Percentiles rank a stretch among this genome's conserved stretches.
phyloP scores from a whole-genome alignment of 2,797 vertebrate species.

The Gallinago solitaria region DNA sequence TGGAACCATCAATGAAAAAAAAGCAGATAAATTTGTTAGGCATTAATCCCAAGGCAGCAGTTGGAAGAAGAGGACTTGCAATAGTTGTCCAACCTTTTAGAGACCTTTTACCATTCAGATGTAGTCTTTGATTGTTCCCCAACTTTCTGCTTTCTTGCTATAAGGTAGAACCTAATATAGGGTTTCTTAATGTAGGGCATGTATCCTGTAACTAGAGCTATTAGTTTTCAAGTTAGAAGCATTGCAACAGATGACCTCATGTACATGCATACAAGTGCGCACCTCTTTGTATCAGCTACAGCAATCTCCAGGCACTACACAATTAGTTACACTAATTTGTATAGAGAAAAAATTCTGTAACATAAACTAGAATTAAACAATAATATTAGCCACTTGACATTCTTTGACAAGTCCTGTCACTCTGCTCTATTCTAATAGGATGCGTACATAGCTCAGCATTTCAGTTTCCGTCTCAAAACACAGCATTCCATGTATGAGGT shows the following conservation, averaged over 20 bases:
- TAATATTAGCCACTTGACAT: not conserved
- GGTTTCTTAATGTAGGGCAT: constrained; percentile 1
- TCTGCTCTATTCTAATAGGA: not conserved
- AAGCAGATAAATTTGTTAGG: not conserved
- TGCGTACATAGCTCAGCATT: not conserved
- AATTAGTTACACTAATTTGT: not conserved
- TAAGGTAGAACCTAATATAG: not conserved
- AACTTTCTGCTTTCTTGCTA: not conserved
- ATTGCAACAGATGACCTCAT: not conserved
- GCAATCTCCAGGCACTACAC: not conserved
- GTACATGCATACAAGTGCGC: not conserved
- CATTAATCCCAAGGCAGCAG: not conserved
- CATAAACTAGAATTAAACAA: not conserved
- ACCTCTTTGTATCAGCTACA: not conserved
- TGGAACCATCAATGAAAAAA: not conserved
- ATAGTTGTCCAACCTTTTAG: not conserved
- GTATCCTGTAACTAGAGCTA: not conserved
- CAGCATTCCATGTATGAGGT: not conserved
- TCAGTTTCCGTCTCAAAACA: not conserved
- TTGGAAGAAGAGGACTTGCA: not conserved
- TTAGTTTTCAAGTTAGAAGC: not conserved
- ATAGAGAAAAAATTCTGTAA: not conserved
- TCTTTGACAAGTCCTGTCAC: not conserved
- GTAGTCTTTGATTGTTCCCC: not conserved
- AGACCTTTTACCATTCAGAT: not conserved